phyloP scores from a whole-genome alignment of 2,797 vertebrate genomes.

The Hylomyscus alleni region DNA sequence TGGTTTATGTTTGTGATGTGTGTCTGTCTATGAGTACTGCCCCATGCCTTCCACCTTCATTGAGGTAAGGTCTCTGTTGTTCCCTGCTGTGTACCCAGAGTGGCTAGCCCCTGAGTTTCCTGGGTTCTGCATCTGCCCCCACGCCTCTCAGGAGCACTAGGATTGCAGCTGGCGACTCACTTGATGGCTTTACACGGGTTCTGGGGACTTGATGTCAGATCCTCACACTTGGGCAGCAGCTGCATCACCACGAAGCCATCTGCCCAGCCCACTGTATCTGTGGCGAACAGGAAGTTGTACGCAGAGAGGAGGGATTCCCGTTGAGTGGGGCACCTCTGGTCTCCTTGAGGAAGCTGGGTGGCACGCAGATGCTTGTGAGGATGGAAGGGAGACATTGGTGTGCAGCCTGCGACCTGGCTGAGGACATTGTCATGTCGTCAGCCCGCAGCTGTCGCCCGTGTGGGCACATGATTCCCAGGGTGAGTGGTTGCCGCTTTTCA shows the following conservation, averaged over 20 bases:
- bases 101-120: background rate
- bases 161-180: background rate
- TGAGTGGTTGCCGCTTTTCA: background rate
- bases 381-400: too few relatives aligned
- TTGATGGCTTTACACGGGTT: too few relatives aligned
- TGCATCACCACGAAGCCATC: background rate
- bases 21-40: background rate
- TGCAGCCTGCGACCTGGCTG: background rate
- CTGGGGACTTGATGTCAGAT: background rate
- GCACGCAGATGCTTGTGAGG: too few relatives aligned
- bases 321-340: background rate
- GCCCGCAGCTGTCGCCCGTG: accelerated
- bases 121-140: background rate
- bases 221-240: background rate
- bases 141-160: background rate
- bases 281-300: too few relatives aligned
- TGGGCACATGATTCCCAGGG: background rate
- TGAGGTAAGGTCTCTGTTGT: too few relatives aligned
- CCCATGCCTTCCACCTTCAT: background rate
- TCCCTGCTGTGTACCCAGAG: background rate
- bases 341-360: constrained; percentile 9
- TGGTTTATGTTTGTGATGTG: background rate
- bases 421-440: too few relatives aligned
- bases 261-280: background rate
- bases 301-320: background rate